These are phyloP conservation scores for Paradisaea rubra DNA, from an alignment of 2,113 vertebrate species.

Conservation along the genomic window DNA sequence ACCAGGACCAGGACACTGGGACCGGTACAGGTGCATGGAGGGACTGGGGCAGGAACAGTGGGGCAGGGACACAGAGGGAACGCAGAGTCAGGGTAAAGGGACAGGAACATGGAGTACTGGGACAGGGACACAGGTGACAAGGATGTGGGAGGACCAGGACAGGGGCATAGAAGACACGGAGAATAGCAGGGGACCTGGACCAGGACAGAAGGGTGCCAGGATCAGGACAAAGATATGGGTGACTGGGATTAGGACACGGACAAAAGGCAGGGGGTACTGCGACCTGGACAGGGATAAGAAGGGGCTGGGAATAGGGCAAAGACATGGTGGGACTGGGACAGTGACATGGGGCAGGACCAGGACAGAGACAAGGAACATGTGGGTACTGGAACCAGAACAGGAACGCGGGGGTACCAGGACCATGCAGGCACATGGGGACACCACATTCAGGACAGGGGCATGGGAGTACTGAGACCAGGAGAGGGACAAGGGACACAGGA, in stretches of 20 bases:
- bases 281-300: neutral
- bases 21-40: neutral
- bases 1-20: neutral
- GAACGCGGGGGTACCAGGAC: no score
- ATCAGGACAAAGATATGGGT: neutral
- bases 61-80: neutral
- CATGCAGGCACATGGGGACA: neutral
- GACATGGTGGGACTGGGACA: neutral
- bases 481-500: neutral
- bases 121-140: neutral
- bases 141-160: neutral
- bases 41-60: neutral
- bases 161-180: neutral
- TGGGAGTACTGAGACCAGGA: neutral
- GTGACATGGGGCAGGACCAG: neutral
- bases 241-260: neutral
- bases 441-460: neutral
- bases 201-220: neutral
- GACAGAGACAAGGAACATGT: neutral
- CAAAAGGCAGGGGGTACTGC: neutral
- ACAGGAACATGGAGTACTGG: neutral
- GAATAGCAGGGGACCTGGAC: neutral
- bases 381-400: neutral
- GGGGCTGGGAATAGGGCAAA: neutral
- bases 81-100: neutral